Conservation (phyloP, 2,888 invertebrate species). For the Cryptophagus acutangulus region DNA sequence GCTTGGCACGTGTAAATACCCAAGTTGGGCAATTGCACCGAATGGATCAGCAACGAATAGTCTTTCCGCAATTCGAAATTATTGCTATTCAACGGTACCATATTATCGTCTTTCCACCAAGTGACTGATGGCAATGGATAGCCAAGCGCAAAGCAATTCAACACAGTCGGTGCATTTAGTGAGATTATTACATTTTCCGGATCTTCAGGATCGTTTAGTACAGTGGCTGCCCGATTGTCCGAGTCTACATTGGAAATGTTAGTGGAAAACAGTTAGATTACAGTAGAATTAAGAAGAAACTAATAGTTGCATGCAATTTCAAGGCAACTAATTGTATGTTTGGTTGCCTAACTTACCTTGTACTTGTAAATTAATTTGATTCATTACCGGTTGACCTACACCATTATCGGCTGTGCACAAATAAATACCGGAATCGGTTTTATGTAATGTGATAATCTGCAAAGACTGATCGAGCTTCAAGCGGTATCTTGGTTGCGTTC, state of each 20-base stretch:
- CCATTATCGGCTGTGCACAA: conserved; percentile 80
- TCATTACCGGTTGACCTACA: conserved; percentile 62
- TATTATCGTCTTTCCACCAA: conserved; percentile 77
- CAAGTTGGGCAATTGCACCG: conserved; percentile 65
- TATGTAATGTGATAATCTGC: conserved; percentile 75
- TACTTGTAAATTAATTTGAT: conserved; percentile 66
- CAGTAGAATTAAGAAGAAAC: too few species aligned
- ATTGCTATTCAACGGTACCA: conserved; percentile 67
- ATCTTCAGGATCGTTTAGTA: conserved; percentile 63
- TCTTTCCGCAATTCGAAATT: conserved; percentile 69
- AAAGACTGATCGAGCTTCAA: conserved; percentile 64
- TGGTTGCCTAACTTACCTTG: conserved; percentile 56
- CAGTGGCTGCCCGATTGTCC: conserved; percentile 53
- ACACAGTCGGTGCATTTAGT: conserved; percentile 62
- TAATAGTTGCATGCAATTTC: conserved; percentile 10
- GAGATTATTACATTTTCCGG: conserved; percentile 59
- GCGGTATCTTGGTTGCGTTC: conserved; percentile 66
- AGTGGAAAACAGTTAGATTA: conserved; percentile 14
- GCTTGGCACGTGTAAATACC: conserved; percentile 88
- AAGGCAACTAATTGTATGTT: conserved; percentile 9
- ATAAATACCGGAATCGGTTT: conserved; percentile 79
- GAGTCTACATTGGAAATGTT: conserved; percentile 24
- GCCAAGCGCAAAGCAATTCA: conserved; percentile 80
- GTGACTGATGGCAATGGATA: conserved; percentile 72
- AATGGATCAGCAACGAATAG: conserved; percentile 68